These are phyloP conservation scores for Zaprionus tsacasi DNA, from an alignment of 1,140 invertebrate genomes.

Conservation along the genomic window DNA sequence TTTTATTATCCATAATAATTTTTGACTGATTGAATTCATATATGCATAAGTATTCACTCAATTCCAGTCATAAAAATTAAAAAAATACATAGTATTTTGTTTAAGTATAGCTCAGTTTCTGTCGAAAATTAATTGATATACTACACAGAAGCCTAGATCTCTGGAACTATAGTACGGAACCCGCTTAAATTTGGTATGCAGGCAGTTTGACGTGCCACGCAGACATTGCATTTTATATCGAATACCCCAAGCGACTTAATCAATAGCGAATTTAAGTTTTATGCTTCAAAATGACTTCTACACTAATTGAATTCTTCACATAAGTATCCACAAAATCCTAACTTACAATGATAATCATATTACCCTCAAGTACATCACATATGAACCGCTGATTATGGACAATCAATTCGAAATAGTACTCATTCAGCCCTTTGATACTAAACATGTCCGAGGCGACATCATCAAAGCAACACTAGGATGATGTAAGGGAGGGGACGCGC, in stretches of 20 bases:
- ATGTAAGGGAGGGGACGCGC: no score
- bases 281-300: background rate
- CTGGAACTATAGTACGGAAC: background rate
- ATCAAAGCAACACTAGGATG: no score
- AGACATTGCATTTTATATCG: background rate
- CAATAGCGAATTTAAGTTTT: background rate
- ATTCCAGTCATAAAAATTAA: fast-evolving
- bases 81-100: background rate
- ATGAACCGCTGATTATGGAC: conserved; percentile 5
- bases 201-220: background rate
- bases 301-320: background rate
- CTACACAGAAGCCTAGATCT: background rate
- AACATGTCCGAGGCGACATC: background rate
- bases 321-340: background rate
- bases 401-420: background rate
- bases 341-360: background rate
- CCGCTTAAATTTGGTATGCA: background rate
- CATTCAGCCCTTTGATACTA: background rate
- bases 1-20: background rate
- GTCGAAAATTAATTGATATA: background rate
- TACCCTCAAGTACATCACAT: background rate
- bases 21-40: background rate
- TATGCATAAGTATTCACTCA: background rate
- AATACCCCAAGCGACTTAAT: background rate
- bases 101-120: background rate